Conservation (phyloP, 2,113 vertebrate genomes). For the Cephalopterus ornatus region DNA sequence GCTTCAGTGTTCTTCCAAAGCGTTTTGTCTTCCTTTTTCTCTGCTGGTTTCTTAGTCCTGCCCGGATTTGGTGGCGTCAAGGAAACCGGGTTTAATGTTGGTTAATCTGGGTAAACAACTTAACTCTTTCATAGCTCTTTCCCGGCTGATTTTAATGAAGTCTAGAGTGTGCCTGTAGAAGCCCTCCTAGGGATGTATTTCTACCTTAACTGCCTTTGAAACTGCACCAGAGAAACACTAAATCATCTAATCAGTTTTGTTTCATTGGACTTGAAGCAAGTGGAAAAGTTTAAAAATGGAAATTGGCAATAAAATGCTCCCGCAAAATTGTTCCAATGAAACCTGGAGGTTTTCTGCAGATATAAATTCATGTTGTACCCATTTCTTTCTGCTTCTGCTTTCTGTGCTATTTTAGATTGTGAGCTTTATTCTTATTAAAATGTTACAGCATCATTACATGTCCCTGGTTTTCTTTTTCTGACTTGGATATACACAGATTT, state of each 20-base stretch:
- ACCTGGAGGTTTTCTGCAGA: accelerated
- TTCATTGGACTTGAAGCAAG: not conserved
- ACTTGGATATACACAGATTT: not conserved
- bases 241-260: not conserved
- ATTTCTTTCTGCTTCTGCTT: not conserved
- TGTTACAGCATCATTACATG: not conserved
- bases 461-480: not conserved
- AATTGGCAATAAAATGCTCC: not conserved
- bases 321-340: not conserved
- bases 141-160: not conserved
- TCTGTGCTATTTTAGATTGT: not conserved
- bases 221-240: not conserved
- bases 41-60: not conserved
- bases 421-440: constrained; percentile 25
- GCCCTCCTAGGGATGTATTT: not conserved
- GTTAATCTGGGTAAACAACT: not conserved
- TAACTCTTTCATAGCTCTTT: not conserved
- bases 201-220: not conserved
- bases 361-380: not conserved
- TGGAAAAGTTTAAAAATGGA: not conserved
- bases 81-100: accelerated
- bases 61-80: not conserved
- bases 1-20: not conserved
- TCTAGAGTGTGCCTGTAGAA: too few relatives aligned
- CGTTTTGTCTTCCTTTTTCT: not conserved